Conservation (phyloP, 2,113 vertebrate genomes). For the Lepus europaeus region DNA sequence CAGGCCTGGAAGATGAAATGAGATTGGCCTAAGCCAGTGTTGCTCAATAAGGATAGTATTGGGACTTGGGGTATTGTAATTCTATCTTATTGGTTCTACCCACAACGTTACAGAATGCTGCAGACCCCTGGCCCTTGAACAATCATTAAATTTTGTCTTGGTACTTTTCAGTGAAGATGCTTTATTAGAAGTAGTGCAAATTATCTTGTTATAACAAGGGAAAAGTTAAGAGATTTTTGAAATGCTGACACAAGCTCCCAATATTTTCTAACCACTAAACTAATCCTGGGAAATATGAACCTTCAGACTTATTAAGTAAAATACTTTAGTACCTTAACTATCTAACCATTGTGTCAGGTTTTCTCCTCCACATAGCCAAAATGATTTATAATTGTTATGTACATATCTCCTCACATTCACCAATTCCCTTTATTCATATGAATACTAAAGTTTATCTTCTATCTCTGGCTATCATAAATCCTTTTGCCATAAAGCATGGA, state of each 20-base stretch:
- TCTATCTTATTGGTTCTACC: neutral
- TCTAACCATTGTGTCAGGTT: neutral
- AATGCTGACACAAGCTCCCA: neutral
- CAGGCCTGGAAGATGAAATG: neutral
- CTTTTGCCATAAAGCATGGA: neutral
- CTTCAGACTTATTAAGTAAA: neutral
- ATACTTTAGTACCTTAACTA: neutral
- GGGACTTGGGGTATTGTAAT: neutral
- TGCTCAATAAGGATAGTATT: neutral
- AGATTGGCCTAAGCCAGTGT: neutral
- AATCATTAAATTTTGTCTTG: neutral
- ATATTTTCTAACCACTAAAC: neutral
- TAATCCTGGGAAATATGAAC: neutral
- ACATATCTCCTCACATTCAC: neutral
- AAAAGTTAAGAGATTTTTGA: neutral
- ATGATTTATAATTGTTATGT: neutral
- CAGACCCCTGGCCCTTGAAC: neutral
- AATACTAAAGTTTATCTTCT: neutral
- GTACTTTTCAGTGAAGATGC: neutral
- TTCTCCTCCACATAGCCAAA: neutral
- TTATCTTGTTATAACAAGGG: neutral
- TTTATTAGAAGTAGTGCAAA: neutral
- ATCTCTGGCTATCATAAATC: neutral
- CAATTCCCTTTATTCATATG: neutral
- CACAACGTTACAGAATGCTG: neutral